Percentiles rank a stretch among this genome's conserved stretches.
phyloP scores from a whole-genome alignment of 2,888 invertebrate species.

The Norana najaformis region DNA sequence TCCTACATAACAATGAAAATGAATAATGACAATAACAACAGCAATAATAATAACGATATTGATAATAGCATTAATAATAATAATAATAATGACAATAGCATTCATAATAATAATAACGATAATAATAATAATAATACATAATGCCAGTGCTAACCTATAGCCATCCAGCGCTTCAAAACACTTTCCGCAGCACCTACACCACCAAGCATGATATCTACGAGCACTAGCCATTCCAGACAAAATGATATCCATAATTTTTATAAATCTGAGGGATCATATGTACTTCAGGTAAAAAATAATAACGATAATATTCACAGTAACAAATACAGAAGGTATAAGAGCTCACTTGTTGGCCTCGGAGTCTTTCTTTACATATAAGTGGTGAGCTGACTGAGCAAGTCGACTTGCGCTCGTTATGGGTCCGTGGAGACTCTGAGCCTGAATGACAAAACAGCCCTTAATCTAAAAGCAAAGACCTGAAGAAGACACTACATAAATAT shows the following conservation, averaged over 20 bases:
- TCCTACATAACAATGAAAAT: too few relatives aligned
- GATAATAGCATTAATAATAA: not conserved
- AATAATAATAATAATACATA: not conserved
- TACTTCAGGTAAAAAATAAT: too few relatives aligned
- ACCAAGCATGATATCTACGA: too few relatives aligned
- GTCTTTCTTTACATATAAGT: conserved; percentile 61
- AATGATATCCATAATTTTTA: not conserved
- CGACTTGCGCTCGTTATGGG: conserved; percentile 59
- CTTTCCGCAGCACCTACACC: too few relatives aligned
- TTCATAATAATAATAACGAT: not conserved
- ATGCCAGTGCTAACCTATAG: too few relatives aligned
- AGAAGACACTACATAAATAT: too few relatives aligned
- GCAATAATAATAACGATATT: not conserved
- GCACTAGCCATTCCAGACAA: too few relatives aligned
- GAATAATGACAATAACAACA: not conserved
- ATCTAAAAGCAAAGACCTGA: not conserved
- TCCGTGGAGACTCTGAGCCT: conserved; percentile 60
- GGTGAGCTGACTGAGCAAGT: conserved; percentile 57
- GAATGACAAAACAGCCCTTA: not conserved
- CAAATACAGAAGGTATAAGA: too few relatives aligned
- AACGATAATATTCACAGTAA: not conserved
- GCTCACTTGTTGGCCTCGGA: conserved; percentile 51
- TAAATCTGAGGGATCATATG: too few relatives aligned
- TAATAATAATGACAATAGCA: not conserved
- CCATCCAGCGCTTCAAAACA: too few relatives aligned